These are phyloP conservation scores for Parauchenoglanis punctatus DNA, from an alignment of 2,797 vertebrate genomes.

Conservation along the genomic window DNA sequence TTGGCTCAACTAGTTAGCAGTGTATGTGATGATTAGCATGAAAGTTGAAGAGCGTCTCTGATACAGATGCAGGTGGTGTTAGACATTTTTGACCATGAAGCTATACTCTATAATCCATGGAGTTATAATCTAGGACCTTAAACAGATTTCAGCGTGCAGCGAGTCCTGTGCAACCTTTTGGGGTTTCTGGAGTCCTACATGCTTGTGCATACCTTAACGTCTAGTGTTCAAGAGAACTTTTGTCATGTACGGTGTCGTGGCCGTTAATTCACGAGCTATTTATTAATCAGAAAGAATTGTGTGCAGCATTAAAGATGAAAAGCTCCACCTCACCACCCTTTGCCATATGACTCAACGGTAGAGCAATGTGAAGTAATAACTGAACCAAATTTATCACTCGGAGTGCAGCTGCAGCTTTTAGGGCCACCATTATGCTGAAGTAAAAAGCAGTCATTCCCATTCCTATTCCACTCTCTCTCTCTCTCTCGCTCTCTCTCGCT, in stretches of 20 bases:
- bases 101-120: too few species aligned
- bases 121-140: background rate
- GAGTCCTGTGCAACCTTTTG: background rate
- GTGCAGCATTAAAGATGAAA: constrained; percentile 25
- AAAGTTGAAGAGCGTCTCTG: background rate
- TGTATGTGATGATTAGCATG: background rate
- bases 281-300: constrained; percentile 27
- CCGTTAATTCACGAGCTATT: constrained; percentile 28
- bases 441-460: constrained; percentile 3
- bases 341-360: constrained; percentile 36
- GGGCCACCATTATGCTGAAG: constrained; percentile 39
- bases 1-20: background rate
- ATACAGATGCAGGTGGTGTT: background rate
- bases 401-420: constrained; percentile 35
- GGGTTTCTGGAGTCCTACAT: background rate
- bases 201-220: background rate
- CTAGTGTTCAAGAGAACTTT: constrained; percentile 3
- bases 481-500: background rate
- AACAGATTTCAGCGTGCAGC: background rate
- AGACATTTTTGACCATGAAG: background rate
- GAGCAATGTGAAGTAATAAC: constrained; percentile 51
- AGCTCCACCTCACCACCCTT: constrained; percentile 32
- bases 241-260: background rate
- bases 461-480: constrained; percentile 9
- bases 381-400: constrained; percentile 43